A percentile compares a stretch with the other conserved stretches of the same genome.
These are phyloP conservation scores for Megalonaias nervosa DNA, from an alignment of 1,140 invertebrate genomes.

Conservation along the genomic window DNA sequence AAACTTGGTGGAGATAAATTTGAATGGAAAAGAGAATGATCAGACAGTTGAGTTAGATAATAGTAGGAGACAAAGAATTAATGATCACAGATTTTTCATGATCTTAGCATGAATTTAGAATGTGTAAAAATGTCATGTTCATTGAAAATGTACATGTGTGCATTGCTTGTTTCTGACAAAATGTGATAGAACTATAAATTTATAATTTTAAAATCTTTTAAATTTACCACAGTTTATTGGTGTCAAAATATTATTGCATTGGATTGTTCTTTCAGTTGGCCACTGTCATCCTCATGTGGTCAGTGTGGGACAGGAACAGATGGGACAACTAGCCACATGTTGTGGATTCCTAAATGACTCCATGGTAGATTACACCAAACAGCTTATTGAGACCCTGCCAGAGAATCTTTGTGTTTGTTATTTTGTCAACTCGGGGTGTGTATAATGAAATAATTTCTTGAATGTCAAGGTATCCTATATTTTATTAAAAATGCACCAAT, in stretches of 20 bases:
- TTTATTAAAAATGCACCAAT: background rate
- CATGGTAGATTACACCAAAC: slow-evolving; percentile 92
- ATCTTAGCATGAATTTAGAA: background rate
- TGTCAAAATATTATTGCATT: no score
- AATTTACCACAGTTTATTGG: background rate
- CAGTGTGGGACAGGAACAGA: slow-evolving; percentile 90
- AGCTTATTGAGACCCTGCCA: slow-evolving; percentile 84
- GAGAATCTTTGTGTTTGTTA: slow-evolving; percentile 86
- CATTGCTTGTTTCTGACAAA: background rate
- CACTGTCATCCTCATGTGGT: slow-evolving; percentile 97
- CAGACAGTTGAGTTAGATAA: no score
- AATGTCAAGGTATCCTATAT: background rate
- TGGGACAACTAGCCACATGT: slow-evolving; percentile 92
- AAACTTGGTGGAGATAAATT: no score
- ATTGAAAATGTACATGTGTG: background rate
- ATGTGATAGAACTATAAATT: background rate
- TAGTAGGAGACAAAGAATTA: background rate
- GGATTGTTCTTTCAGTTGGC: slow-evolving; percentile 82
- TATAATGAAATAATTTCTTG: slow-evolving; percentile 6
- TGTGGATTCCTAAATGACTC: slow-evolving; percentile 96
- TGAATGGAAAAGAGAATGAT: no score
- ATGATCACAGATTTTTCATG: background rate
- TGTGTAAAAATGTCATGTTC: background rate
- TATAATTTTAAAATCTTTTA: background rate
- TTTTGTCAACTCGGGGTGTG: slow-evolving; percentile 93